Evolutionary conservation across 2,888 invertebrate genomes (phyloP), one percentile per base, ranked within the genome.

Genomic region (Amphipyra berbera): DNA sequence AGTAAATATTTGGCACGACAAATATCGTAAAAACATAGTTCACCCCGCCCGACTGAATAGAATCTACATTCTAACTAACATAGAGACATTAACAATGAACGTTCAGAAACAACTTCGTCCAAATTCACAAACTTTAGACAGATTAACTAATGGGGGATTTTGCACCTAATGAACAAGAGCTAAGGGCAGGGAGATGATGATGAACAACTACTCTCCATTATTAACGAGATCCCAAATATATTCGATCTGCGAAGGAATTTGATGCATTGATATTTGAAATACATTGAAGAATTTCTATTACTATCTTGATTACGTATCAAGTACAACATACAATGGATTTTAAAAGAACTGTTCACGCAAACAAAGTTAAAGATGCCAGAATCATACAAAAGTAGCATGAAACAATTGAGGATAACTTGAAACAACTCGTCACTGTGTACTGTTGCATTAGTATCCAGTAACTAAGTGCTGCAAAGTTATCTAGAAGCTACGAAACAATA

Each of bases 151-250:
- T 33, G 40, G 58, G n/a, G 50, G 67, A 60, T 75, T 60, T 56
- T 42, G 57, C 52, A 48, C 58, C 52, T 58, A 42, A 64, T 38
- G 56, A 48, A n/a, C n/a, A n/a, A n/a, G n/a, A n/a, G n/a, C n/a
- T n/a, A n/a, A n/a, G n/a, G n/a, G n/a, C n/a, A n/a, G n/a, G n/a
- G n/a, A n/a, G n/a, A n/a, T n/a, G n/a, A n/a, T n/a, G n/a, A n/a
- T n/a, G n/a, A n/a, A 76, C 62, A 63, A 72, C 67, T 53, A 47
- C 54, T 48, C 15, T 44, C 52, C 59, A 63, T 76, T 76, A 68
- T 68, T 72, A 53, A 62, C 12, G 13, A 37, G 40, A 66, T 64
- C 48, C 71, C 45, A 37, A 63, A 67, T 46, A 55, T 53, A 63
- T 70, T 70, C 48, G 35, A 63, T 37, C 30, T 6, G 12, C 45